Conservation (phyloP, 2,797 vertebrate genomes). For the Pseudopleuronectes americanus region DNA sequence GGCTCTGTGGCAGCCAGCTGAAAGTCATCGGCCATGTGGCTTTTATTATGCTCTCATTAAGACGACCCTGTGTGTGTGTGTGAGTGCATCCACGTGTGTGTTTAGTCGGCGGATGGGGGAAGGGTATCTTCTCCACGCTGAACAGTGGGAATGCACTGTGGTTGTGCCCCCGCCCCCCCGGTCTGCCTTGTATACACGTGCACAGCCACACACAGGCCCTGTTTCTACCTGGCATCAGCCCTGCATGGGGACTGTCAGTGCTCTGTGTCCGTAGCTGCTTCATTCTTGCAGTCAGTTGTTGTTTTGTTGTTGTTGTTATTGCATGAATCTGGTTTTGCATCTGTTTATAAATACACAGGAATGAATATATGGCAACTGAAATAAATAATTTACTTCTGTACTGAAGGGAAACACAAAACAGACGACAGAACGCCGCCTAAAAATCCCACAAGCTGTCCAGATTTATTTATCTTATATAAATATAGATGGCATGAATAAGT, state of each 20-base stretch:
- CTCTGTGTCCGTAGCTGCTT: too few species aligned
- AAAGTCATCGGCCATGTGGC: conserved; percentile 82
- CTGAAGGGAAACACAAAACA: background rate
- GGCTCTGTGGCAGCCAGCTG: conserved; percentile 70
- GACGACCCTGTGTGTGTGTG: conserved; percentile 52
- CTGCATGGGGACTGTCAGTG: too few species aligned
- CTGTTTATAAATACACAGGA: background rate
- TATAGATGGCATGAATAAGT: background rate
- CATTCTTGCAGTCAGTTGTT: too few species aligned
- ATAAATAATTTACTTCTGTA: background rate
- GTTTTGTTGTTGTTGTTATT: too few species aligned
- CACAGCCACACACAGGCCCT: conserved; percentile 4
- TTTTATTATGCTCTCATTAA: conserved; percentile 81
- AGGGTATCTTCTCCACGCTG: conserved; percentile 61
- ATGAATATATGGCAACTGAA: background rate
- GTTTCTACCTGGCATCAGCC: background rate
- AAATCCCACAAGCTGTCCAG: background rate
- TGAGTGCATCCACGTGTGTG: conserved; percentile 38
- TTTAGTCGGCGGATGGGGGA: conserved; percentile 59
- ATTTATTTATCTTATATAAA: background rate
- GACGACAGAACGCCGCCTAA: too few species aligned
- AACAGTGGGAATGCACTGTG: conserved; percentile 71
- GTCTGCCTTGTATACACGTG: conserved; percentile 40
- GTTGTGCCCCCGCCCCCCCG: conserved; percentile 16
- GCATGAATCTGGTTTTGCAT: too few species aligned